These are phyloP conservation scores for Mesocentrotus franciscanus DNA, from an alignment of 53 echinoderm and acorn worm genomes.

Conservation along the genomic window DNA sequence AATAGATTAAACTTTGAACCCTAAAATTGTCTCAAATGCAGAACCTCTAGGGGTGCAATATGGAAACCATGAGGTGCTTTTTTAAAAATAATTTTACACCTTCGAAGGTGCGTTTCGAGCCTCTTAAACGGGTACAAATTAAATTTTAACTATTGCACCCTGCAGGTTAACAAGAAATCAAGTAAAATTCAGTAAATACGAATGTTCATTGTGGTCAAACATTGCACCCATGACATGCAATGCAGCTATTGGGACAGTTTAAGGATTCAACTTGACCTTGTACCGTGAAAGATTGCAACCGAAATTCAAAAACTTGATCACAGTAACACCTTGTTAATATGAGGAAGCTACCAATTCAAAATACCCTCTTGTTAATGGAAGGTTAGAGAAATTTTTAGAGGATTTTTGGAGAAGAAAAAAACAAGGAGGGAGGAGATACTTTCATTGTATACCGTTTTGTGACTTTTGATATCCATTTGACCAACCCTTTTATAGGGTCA, in stretches of 20 bases:
- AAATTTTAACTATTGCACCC: too few relatives aligned
- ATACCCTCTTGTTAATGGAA: not conserved
- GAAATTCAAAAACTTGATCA: not conserved
- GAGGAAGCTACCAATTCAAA: not conserved
- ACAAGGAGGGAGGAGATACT: not conserved
- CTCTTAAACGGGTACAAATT: too few relatives aligned
- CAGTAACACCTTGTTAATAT: not conserved
- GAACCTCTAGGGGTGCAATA: too few relatives aligned
- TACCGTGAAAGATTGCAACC: not conserved
- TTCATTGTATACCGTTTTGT: conserved; percentile 11
- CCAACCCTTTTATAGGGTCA: conserved; percentile 1
- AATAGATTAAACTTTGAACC: not conserved
- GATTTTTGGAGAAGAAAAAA: not conserved
- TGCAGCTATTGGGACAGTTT: too few relatives aligned
- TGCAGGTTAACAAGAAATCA: too few relatives aligned
- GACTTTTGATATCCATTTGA: conserved; percentile 41
- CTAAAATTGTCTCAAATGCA: not conserved
- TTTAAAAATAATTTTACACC: too few relatives aligned
- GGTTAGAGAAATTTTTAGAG: not conserved
- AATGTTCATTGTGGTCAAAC: too few relatives aligned
- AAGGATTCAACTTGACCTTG: too few relatives aligned
- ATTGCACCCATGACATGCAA: too few relatives aligned
- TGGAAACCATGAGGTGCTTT: too few relatives aligned
- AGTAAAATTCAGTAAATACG: too few relatives aligned
- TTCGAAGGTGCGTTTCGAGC: too few relatives aligned